These are phyloP conservation scores for Amphipyra tragopoginis DNA, from an alignment of 2,888 invertebrate species.

Conservation along the genomic window DNA sequence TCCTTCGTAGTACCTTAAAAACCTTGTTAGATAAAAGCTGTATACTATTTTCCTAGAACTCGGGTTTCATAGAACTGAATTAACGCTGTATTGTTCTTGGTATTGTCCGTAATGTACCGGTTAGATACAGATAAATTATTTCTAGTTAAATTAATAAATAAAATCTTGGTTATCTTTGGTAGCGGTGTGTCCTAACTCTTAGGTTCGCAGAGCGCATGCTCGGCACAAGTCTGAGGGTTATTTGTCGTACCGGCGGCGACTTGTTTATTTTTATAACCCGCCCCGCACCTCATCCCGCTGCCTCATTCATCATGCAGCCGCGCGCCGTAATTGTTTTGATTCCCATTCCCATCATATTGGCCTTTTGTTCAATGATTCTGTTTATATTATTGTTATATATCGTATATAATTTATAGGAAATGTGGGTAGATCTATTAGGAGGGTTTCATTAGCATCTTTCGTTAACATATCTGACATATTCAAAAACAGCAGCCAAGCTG, in stretches of 20 bases:
- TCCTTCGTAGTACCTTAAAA: no score
- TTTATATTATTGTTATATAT: slow-evolving; percentile 6
- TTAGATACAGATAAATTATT: no score
- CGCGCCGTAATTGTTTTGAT: slow-evolving; percentile 57
- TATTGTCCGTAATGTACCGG: no score
- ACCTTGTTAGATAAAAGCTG: no score
- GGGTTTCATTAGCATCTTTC: background rate
- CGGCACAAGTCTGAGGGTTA: slow-evolving; percentile 51
- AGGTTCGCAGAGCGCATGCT: slow-evolving; percentile 56
- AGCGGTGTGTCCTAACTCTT: slow-evolving; percentile 9
- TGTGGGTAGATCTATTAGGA: slow-evolving; percentile 1
- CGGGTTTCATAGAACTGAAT: background rate
- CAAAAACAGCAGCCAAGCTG: no score
- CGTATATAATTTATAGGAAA: background rate
- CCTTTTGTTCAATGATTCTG: slow-evolving; percentile 41
- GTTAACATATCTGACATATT: background rate
- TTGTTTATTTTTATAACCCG: slow-evolving; percentile 66
- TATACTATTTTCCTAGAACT: background rate
- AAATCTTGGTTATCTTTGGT: slow-evolving; percentile 4
- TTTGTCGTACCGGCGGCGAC: slow-evolving; percentile 62
- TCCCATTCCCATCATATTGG: slow-evolving; percentile 47
- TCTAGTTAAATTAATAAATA: background rate
- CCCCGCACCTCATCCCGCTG: slow-evolving; percentile 25
- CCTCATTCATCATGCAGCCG: slow-evolving; percentile 56
- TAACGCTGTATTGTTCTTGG: background rate